Conservation (phyloP, 2,113 vertebrate species). For the Trachemys scripta region DNA sequence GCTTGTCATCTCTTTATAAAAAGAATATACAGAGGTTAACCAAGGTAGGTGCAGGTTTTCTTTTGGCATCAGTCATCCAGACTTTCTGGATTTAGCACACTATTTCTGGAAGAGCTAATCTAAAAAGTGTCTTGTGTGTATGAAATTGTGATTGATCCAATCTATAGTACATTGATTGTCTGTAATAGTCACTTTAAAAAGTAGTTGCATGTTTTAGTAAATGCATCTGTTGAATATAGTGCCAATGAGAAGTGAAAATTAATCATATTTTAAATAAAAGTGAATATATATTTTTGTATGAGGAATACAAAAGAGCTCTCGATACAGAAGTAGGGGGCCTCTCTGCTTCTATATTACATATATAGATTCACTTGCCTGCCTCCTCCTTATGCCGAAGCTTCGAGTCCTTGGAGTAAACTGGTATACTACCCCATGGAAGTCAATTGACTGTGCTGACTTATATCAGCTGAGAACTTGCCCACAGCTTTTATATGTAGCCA, state of each 20-base stretch:
- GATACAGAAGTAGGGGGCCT: not conserved
- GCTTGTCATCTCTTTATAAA: slow-evolving; percentile 98
- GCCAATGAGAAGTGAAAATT: not conserved
- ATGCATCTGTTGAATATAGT: not conserved
- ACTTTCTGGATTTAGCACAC: not conserved
- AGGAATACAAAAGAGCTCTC: not conserved
- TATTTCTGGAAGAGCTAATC: not conserved
- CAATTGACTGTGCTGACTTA: not conserved
- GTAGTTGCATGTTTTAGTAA: not conserved
- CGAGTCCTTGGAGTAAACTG: not conserved
- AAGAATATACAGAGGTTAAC: slow-evolving; percentile 99
- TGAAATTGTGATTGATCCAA: not conserved
- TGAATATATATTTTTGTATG: not conserved
- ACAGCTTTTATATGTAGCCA: not conserved
- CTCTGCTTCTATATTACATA: not conserved
- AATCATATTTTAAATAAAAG: not conserved
- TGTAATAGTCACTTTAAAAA: not conserved
- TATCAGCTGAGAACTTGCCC: not conserved
- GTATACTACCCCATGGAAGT: not conserved
- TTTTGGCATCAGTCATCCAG: not conserved
- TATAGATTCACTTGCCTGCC: not conserved
- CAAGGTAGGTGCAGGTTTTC: slow-evolving; percentile 83
- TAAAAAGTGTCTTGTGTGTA: not conserved
- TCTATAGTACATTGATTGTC: not conserved
- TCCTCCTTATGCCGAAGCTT: not conserved